Evolutionary conservation across 1,140 invertebrate species (phyloP).

Genomic region (Pseudomyrmex gracilis): DNA sequence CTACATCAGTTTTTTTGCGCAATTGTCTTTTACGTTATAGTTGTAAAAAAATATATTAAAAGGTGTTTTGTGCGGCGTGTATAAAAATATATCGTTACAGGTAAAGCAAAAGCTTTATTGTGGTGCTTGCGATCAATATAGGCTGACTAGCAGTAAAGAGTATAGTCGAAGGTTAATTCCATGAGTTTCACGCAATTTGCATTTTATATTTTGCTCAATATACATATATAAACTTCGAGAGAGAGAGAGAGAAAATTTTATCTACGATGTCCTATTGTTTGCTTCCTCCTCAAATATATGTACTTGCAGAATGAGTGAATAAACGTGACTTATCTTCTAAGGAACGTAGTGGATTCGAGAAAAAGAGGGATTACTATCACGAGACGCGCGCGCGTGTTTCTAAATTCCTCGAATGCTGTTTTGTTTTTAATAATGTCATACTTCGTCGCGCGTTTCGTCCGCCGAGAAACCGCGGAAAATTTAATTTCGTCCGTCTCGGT

Average conservation of each 20-base stretch:
- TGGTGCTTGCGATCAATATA: slow-evolving; percentile 37
- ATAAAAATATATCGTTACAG: slow-evolving; percentile 48
- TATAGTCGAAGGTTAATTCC: slow-evolving; percentile 55
- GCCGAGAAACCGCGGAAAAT: slow-evolving; percentile 51
- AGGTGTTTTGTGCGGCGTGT: slow-evolving; percentile 10
- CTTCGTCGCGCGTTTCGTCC: slow-evolving; percentile 20
- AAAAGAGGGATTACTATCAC: slow-evolving; percentile 22
- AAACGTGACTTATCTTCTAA: neutral
- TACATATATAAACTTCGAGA: no score
- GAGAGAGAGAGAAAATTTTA: no score
- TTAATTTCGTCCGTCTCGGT: slow-evolving; percentile 52
- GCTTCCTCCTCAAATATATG: no score
- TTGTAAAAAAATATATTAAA: slow-evolving; percentile 21
- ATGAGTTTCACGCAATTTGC: slow-evolving; percentile 27
- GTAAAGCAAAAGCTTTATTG: slow-evolving; percentile 29
- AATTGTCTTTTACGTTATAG: neutral
- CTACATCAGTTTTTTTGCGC: neutral
- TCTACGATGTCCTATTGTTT: neutral
- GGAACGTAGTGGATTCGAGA: neutral
- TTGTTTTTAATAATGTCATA: slow-evolving; percentile 55
- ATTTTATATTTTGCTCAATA: slow-evolving; percentile 14
- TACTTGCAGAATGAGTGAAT: neutral
- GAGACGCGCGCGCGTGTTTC: neutral
- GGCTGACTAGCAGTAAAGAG: slow-evolving; percentile 31
- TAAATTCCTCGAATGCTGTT: slow-evolving; percentile 38